These are phyloP conservation scores for Drosophila oshimai DNA, from an alignment of 1,140 invertebrate species.

Conservation along the genomic window DNA sequence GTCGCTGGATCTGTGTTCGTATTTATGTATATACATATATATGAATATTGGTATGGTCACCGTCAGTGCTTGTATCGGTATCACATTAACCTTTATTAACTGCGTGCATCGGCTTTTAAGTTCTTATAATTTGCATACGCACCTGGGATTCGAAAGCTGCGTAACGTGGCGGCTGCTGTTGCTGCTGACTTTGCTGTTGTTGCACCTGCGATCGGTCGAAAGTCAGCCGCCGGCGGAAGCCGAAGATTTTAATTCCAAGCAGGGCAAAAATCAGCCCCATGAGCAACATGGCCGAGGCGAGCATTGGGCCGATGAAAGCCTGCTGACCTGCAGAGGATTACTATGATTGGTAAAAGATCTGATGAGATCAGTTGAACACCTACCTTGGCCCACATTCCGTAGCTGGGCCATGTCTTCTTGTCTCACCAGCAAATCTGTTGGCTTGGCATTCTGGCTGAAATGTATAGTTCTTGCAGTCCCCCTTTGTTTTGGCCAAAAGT, in stretches of 20 bases:
- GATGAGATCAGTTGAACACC: neutral
- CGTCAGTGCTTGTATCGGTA: constrained; percentile 20
- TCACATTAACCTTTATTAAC: constrained; percentile 56
- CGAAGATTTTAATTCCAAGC: constrained; percentile 82
- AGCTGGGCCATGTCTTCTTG: constrained; percentile 59
- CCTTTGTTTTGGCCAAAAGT: constrained; percentile 31
- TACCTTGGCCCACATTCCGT: constrained; percentile 64
- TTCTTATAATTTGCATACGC: constrained; percentile 31
- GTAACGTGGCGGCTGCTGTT: constrained; percentile 52
- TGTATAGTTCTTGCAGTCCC: constrained; percentile 41
- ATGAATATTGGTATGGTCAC: constrained; percentile 4
- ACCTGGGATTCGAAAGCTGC: constrained; percentile 69
- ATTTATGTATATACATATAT: neutral
- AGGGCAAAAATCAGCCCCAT: constrained; percentile 64
- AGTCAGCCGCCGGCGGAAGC: constrained; percentile 82
- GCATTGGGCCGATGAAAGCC: constrained; percentile 31
- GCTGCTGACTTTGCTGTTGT: constrained; percentile 19
- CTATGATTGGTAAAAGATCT: neutral
- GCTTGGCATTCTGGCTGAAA: constrained; percentile 53
- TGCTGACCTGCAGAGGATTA: constrained; percentile 33
- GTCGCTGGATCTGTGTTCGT: constrained; percentile 8
- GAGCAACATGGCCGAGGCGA: constrained; percentile 48
- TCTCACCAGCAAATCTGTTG: constrained; percentile 41
- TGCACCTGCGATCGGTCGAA: constrained; percentile 52
- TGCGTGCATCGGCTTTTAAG: constrained; percentile 29